These are phyloP conservation scores for Scaeva pyrastri DNA, from an alignment of 2,888 invertebrate genomes.

Conservation along the genomic window DNA sequence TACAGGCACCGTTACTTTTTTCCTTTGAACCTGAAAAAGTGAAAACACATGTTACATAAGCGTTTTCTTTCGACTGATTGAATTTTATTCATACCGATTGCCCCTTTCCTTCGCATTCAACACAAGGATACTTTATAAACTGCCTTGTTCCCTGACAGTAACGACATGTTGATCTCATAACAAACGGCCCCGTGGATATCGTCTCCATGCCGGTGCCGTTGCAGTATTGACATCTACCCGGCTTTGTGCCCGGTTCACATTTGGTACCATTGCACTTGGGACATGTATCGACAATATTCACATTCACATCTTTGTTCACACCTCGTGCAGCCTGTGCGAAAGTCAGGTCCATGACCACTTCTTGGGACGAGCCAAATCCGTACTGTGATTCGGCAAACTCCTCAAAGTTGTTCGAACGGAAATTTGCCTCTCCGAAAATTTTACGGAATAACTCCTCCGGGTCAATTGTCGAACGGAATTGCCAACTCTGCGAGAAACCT, in stretches of 20 bases:
- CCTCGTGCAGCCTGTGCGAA: conserved; percentile 98
- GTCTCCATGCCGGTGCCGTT: conserved; percentile 99
- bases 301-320: conserved; percentile 94
- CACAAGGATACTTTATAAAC: conserved; percentile 95
- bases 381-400: conserved; percentile 95
- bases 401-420: conserved; percentile 87
- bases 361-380: conserved; percentile 96
- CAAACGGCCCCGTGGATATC: conserved; percentile 95
- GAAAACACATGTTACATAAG: neutral
- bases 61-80: neutral
- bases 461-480: conserved; percentile 94
- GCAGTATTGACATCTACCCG: conserved; percentile 95
- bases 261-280: conserved; percentile 93
- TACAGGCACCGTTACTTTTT: conserved; percentile 95
- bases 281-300: conserved; percentile 97
- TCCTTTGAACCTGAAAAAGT: conserved; percentile 89
- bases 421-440: conserved; percentile 95
- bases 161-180: conserved; percentile 98
- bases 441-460: conserved; percentile 98
- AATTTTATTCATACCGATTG: conserved; percentile 86
- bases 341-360: conserved; percentile 94
- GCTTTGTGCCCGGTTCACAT: conserved; percentile 96
- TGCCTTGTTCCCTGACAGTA: conserved; percentile 94
- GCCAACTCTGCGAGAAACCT: conserved; percentile 91
- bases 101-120: conserved; percentile 97